Conservation (phyloP, 2,888 invertebrate genomes). For the Xylophagus ater region DNA sequence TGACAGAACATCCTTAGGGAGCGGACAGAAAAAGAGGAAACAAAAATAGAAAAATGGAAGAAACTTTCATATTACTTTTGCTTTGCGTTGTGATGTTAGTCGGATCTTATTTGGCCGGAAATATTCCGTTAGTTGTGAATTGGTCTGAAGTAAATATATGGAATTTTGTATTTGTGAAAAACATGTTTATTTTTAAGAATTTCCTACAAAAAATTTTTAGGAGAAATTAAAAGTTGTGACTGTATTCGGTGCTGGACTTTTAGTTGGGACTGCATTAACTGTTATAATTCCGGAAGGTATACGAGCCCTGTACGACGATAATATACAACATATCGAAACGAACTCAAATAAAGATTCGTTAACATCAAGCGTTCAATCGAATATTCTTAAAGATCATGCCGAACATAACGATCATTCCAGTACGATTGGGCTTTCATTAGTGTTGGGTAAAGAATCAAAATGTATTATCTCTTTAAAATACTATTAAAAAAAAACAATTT, state of each 20-base stretch:
- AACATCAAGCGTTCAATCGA: no score
- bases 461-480: no score
- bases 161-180: neutral
- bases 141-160: conserved; percentile 74
- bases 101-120: conserved; percentile 91
- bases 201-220: no score
- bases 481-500: no score
- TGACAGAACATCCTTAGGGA: no score
- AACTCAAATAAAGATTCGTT: no score
- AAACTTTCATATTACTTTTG: conserved; percentile 68
- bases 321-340: no score
- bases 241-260: conserved; percentile 89
- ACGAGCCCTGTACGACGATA: conserved; percentile 56
- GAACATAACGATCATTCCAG: conserved; percentile 28
- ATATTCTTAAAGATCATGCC: neutral
- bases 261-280: conserved; percentile 93
- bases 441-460: conserved; percentile 49
- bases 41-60: no score
- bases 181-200: neutral
- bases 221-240: conserved; percentile 88
- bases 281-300: conserved; percentile 99
- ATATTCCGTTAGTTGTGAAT: conserved; percentile 84
- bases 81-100: conserved; percentile 87
- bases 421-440: conserved; percentile 80
- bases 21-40: no score